Evolutionary conservation across 2,113 vertebrate species (phyloP).

Genomic region (Onychostruthus taczanowskii): DNA sequence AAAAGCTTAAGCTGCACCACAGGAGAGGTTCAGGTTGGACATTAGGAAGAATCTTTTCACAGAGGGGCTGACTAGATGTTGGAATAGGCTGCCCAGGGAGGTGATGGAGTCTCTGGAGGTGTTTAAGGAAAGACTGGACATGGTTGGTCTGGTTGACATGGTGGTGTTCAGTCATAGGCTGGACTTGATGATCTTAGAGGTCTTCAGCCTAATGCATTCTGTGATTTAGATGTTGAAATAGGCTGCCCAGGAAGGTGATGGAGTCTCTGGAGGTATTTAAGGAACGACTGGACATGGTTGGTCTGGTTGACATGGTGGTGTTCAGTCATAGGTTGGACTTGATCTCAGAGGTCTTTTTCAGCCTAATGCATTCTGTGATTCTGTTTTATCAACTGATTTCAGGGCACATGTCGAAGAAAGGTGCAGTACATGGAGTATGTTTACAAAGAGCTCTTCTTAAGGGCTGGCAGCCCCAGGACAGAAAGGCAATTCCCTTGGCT

Average conservation of each 20-base stretch:
- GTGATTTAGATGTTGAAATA: background rate
- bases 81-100: background rate
- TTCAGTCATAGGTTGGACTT: background rate
- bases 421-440: background rate
- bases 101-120: background rate
- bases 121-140: accelerated
- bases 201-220: background rate
- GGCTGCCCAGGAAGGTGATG: background rate
- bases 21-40: background rate
- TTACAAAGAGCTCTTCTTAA: background rate
- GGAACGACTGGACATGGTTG: accelerated
- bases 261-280: background rate
- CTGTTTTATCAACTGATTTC: background rate
- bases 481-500: background rate
- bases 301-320: background rate
- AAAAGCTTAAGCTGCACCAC: background rate
- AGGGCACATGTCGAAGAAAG: background rate
- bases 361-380: background rate
- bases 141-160: background rate
- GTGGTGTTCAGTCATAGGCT: background rate
- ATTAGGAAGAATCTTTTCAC: background rate
- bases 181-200: background rate
- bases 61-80: background rate
- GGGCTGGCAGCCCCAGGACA: background rate
- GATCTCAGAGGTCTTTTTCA: background rate